Evolutionary conservation across 2,888 invertebrate genomes (phyloP), one percentile per base, ranked within the genome.

Genomic region (Orthosia gothica): DNA sequence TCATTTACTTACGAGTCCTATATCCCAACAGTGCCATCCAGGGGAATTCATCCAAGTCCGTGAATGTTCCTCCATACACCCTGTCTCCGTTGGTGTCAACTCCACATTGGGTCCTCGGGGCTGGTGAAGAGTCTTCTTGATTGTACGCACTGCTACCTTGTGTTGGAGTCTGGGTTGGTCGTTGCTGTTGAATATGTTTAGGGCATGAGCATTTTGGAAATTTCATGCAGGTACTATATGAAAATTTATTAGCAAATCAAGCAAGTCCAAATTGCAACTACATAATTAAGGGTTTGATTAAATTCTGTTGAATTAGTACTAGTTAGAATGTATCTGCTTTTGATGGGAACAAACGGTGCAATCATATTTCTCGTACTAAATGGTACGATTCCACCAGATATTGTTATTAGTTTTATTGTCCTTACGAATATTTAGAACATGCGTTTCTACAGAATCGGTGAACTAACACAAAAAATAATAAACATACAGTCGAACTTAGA

Each of bases 1-100:
- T 3, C 2, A 15, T 9, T 11, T 70, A 92, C 94, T 92, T 89
- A 97, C 97, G 91, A 79, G 96, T 96, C 50, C 94, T 93, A 82
- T 97, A 97, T 69, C 97, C 97, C 68, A 97, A 81, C 32, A 97
- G 84, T 0, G 97, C 97, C 96, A 97, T 95, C 97, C 97, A 97
- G 0, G 97, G 97, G 89, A 97, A 97, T 87, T 97, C 97, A 72
- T 97, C 97, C 9, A 97, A 87, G n/a, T 97, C 97, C 0, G 97
- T 97, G 61, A 97, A 93, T 71, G 96, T 95, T 15, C 98, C 98
- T 63, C 97, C 97, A 81, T 96, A 97, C 65, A 98, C 97, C 65
- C 97, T 96, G 89, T 97, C 97, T n/a, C 95, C 97, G 64, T 96
- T 95, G 54, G 95, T 96, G 55, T 96, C 97, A 26, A 95, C 89